Conservation (phyloP, 2,113 vertebrate species). For the Muscicapa adusta region DNA sequence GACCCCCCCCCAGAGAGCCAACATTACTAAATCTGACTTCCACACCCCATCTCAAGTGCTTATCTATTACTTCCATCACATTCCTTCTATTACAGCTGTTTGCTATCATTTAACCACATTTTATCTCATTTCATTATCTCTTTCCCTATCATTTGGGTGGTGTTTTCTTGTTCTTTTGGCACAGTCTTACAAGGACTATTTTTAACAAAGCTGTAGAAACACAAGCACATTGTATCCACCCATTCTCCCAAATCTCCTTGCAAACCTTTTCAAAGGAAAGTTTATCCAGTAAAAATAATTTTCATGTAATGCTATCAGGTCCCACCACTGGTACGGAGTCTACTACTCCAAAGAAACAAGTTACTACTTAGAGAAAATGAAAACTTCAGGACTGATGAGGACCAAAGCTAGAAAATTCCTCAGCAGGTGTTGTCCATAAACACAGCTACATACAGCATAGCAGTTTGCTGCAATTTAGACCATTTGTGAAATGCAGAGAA, state of each 20-base stretch:
- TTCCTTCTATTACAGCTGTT: slow-evolving; percentile 2
- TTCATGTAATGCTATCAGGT: neutral
- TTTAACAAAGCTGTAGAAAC: neutral
- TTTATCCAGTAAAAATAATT: neutral
- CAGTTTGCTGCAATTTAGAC: neutral
- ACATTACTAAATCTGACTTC: neutral
- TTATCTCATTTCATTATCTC: neutral
- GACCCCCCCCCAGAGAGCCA: neutral
- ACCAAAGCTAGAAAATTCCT: neutral
- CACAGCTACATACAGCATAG: neutral
- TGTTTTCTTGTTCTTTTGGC: neutral
- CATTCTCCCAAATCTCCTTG: neutral
- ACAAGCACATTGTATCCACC: neutral
- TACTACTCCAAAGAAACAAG: neutral
- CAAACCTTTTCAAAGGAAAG: neutral
- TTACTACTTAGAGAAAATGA: neutral
- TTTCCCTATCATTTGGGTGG: neutral
- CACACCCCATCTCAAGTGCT: neutral
- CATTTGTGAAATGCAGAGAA: neutral
- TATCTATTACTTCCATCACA: neutral
- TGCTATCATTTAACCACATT: neutral
- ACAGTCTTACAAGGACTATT: neutral
- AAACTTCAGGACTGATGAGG: neutral
- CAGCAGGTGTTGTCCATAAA: neutral
- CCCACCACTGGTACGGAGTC: neutral